Base-by-base conservation (phyloP, 2,888 invertebrate species). In the Erebia aethiops region DNA sequence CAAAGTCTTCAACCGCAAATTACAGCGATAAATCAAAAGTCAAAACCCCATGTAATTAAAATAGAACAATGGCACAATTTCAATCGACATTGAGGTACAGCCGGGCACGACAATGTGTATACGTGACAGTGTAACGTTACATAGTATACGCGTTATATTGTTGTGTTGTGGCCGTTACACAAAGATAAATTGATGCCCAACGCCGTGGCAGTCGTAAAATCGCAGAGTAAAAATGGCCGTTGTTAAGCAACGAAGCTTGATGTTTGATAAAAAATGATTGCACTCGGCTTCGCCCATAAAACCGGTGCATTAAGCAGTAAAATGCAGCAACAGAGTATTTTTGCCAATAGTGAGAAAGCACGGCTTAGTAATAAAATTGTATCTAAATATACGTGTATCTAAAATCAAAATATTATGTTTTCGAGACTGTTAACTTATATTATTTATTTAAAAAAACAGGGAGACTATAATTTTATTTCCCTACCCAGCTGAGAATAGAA, bases 1-100 rank as follows among this genome's bases (percentile, higher is more conserved):
- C n/a, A n/a, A 35, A 35, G 35, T 35, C 35, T 43, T 11, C 9
- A 18, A 61, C 18, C 10, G 43, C 18, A 13, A 43, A 43, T 18
- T 18, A 46, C 13, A 46, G 10, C n/a, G 11, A 60, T 60, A 46
- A 61, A 61, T 61, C 61, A 61, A 43, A 61, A 43, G 35, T 35
- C 1, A 26, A 26, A 26, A 2, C 4, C 11, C 16, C 3, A 60
- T 43, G 41, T 43, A 46, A 43, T 18, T 14, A 35, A 21, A 35
- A 58, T 35, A 5, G 52, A 72, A 75, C 60, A 57, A 71, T 54
- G 58, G 63, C 43, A 58, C 66, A 69, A 69, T 74, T 74, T 73
- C 71, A 73, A 72, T 71, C 69, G 71, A 58, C 70, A 66, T 72
- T 67, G 71, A 57, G 43, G 73, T 75, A 75, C 74, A 67, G 57